These are phyloP conservation scores for Volucella bombylans DNA, from an alignment of 2,888 invertebrate genomes.

Conservation along the genomic window DNA sequence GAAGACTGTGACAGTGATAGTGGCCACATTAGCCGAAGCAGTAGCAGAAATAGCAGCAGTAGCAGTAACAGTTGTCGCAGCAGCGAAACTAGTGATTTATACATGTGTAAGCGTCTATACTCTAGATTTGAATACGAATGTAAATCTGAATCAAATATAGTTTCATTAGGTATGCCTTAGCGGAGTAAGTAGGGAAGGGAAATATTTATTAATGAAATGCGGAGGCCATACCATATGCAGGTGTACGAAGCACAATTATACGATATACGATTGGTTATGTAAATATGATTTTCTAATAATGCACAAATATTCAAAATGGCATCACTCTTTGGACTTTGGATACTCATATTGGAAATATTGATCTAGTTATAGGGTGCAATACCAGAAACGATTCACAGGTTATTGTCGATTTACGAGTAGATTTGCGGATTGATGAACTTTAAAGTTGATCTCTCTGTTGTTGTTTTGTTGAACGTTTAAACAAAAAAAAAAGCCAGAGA, in stretches of 20 bases:
- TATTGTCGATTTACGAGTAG: slow-evolving; percentile 45
- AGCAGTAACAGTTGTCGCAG: slow-evolving; percentile 44
- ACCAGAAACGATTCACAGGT: slow-evolving; percentile 36
- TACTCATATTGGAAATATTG: slow-evolving; percentile 9
- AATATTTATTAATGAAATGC: slow-evolving; percentile 65
- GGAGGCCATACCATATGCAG: slow-evolving; percentile 51
- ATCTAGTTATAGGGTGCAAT: background rate
- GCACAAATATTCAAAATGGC: slow-evolving; percentile 27
- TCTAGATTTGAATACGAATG: too few species aligned
- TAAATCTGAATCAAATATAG: slow-evolving; percentile 32
- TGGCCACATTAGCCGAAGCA: slow-evolving; percentile 66
- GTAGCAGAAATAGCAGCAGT: slow-evolving; percentile 61
- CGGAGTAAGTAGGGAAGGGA: slow-evolving; percentile 28
- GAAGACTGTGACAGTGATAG: slow-evolving; percentile 60
- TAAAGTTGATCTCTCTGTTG: slow-evolving; percentile 19
- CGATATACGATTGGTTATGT: slow-evolving; percentile 53
- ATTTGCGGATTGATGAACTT: slow-evolving; percentile 48
- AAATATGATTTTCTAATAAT: slow-evolving; percentile 44
- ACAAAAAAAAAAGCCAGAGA: slow-evolving; percentile 3
- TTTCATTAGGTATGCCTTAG: slow-evolving; percentile 34
- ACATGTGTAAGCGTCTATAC: slow-evolving; percentile 65
- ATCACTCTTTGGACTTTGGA: background rate
- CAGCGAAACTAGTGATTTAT: slow-evolving; percentile 63
- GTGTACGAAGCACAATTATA: background rate
- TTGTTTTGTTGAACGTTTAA: background rate